phyloP scores from a whole-genome alignment of 2,113 vertebrate species.

The Caretta caretta region DNA sequence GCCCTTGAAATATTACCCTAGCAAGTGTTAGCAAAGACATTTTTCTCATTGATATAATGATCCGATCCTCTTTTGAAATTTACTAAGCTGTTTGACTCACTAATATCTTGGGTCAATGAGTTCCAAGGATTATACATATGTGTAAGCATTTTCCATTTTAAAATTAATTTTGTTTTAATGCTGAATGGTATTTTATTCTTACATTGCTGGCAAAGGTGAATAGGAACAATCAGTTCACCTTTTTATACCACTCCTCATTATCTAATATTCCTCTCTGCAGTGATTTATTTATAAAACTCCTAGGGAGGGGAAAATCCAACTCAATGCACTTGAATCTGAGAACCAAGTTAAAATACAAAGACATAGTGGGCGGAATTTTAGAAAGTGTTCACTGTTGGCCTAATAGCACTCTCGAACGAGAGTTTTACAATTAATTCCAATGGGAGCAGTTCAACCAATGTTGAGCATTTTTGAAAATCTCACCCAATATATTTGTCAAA shows the following conservation, averaged over 20 bases:
- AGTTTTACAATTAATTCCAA: not conserved
- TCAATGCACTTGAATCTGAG: not conserved
- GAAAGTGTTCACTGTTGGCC: not conserved
- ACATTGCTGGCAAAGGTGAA: not conserved
- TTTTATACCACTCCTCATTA: not conserved
- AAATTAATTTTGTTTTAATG: not conserved
- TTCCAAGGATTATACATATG: not conserved
- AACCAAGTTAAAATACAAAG: not conserved
- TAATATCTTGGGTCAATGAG: not conserved
- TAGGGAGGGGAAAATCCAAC: not conserved
- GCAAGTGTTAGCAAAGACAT: not conserved
- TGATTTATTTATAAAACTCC: not conserved
- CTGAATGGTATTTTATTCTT: not conserved
- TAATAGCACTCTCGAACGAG: not conserved
- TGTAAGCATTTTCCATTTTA: not conserved
- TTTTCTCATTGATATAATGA: not conserved
- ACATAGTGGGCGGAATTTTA: not conserved
- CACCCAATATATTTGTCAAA: not conserved
- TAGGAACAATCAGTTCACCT: not conserved
- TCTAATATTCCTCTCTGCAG: accelerated
- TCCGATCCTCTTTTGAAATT: conserved; percentile 22
- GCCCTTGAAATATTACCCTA: not conserved
- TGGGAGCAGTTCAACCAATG: not conserved
- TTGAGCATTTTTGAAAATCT: not conserved
- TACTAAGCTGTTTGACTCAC: not conserved